These are phyloP conservation scores for Nycticebus coucang DNA, from an alignment of 2,113 vertebrate genomes.

Conservation along the genomic window DNA sequence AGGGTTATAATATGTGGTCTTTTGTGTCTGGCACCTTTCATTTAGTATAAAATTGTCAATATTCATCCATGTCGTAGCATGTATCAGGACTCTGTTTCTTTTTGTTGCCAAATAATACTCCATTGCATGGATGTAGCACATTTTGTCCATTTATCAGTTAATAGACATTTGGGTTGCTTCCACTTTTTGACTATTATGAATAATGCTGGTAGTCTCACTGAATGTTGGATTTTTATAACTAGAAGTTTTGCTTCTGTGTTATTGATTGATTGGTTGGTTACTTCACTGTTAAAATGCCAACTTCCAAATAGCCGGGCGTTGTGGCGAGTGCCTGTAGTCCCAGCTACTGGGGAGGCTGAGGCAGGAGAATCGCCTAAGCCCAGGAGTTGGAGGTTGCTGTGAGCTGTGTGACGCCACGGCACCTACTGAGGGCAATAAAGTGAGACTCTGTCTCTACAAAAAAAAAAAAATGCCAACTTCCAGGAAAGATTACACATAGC, in stretches of 20 bases:
- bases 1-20: not conserved
- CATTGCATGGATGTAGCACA: not conserved
- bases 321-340: no score
- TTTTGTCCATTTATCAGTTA: not conserved
- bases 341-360: no score
- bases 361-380: no score
- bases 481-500: constrained; percentile 14
- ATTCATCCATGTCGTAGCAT: not conserved
- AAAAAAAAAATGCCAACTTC: constrained; percentile 34
- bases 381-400: no score
- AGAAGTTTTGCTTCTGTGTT: constrained; percentile 6
- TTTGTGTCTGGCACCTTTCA: not conserved
- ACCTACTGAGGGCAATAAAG: no score
- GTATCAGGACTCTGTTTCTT: not conserved
- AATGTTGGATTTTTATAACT: constrained; percentile 21
- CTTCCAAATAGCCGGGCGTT: no score
- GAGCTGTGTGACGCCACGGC: no score
- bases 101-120: not conserved
- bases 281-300: not conserved
- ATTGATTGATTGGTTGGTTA: not conserved
- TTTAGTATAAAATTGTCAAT: not conserved
- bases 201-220: not conserved
- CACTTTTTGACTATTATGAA: not conserved
- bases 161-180: not conserved
- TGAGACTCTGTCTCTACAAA: no score